Percentiles rank a stretch among this genome's conserved stretches.
Conservation (phyloP, 2,113 vertebrate species). For the pig (Sus scrofa) region DNA sequence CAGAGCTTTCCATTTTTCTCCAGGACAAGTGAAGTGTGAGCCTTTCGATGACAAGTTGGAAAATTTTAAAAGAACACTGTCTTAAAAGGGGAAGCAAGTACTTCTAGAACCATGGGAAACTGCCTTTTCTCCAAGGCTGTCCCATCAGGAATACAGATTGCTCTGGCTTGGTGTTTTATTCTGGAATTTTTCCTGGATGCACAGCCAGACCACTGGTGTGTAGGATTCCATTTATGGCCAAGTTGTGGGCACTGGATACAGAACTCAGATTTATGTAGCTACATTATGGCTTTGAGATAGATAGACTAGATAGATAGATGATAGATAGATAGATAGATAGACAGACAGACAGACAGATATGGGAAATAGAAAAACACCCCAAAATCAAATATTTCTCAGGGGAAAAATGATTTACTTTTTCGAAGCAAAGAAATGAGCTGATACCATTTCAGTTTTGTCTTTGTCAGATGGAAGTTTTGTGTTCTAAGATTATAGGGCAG, state of each 20-base stretch:
- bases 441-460: not conserved
- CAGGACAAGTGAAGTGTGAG: constrained; percentile 92
- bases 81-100: constrained; percentile 84
- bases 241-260: not conserved
- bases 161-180: constrained; percentile 92
- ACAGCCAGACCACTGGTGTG: not conserved
- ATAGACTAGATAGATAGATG: not conserved
- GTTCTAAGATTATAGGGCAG: not conserved
- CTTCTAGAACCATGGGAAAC: constrained; percentile 90
- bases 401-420: not conserved
- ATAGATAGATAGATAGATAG: not conserved
- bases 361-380: not conserved
- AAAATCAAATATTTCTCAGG: not conserved
- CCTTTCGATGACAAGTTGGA: constrained; percentile 93
- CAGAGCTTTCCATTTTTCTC: not conserved
- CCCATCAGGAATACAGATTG: constrained; percentile 92
- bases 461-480: not conserved
- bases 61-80: constrained; percentile 90
- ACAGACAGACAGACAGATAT: too few species aligned
- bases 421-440: not conserved
- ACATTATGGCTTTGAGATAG: not conserved
- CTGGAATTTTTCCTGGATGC: constrained; percentile 81
- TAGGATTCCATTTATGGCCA: not conserved
- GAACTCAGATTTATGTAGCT: not conserved
- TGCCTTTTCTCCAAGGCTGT: constrained; percentile 92